Percentiles rank a stretch among this genome's conserved stretches.
These are phyloP conservation scores for Myanophis thanlyinensis DNA, from an alignment of 2,113 vertebrate species.

Conservation along the genomic window DNA sequence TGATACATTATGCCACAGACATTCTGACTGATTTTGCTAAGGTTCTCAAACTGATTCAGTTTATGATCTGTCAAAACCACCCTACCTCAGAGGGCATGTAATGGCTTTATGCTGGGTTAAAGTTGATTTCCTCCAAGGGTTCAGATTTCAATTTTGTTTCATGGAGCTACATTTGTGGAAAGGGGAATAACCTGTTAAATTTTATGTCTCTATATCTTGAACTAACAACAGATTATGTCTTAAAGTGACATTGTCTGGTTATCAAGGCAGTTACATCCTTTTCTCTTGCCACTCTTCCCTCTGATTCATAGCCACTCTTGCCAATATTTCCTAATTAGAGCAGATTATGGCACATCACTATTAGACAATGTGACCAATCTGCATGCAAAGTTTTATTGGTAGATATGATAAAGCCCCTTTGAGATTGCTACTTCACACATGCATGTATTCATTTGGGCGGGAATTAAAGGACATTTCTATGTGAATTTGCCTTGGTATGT, in stretches of 20 bases:
- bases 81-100: background rate
- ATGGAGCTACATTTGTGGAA: background rate
- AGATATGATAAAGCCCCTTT: background rate
- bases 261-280: background rate
- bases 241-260: background rate
- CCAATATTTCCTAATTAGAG: background rate
- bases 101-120: background rate
- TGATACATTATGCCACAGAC: no score
- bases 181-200: background rate
- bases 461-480: background rate
- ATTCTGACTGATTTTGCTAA: background rate
- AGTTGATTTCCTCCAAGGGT: background rate
- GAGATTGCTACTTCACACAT: background rate
- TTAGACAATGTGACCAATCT: background rate
- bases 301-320: background rate
- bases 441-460: background rate
- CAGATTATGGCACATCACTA: background rate
- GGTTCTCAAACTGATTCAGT: background rate
- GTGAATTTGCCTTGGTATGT: background rate
- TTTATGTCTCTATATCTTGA: background rate
- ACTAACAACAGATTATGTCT: background rate
- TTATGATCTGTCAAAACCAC: background rate
- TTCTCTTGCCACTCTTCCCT: background rate
- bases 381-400: background rate
- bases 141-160: background rate